phyloP scores from a whole-genome alignment of 2,113 vertebrate species.

The Arizona elegans region DNA sequence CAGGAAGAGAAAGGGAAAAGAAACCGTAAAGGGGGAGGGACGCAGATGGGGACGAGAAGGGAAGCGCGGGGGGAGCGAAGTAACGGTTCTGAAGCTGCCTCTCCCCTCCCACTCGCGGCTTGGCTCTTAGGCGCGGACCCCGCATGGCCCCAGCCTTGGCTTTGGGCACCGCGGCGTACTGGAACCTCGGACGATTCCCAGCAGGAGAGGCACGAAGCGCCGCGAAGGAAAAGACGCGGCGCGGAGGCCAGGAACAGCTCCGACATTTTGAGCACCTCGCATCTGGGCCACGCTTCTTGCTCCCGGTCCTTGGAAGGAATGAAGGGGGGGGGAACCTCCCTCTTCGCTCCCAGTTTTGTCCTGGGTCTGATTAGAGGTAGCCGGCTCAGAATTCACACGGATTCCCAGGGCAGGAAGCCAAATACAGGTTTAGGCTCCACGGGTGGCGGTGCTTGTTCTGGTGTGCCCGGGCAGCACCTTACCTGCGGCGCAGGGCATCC shows the following conservation, averaged over 20 bases:
- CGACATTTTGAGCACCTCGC: constrained; percentile 57
- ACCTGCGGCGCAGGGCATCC: not conserved
- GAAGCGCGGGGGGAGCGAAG: not conserved
- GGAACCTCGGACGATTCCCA: constrained; percentile 15
- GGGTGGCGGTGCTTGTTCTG: not conserved
- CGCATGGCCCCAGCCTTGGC: not conserved
- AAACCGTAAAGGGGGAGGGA: constrained; percentile 50
- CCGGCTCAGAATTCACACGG: not conserved
- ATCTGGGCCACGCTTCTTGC: not conserved
- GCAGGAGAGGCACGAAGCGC: not conserved
- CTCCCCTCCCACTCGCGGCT: constrained; percentile 1
- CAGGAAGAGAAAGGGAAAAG: constrained; percentile 75
- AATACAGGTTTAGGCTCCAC: not conserved
- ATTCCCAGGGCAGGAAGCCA: not conserved
- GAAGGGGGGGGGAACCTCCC: not conserved
- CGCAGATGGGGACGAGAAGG: not conserved
- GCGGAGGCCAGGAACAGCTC: constrained; percentile 29
- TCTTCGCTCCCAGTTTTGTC: not conserved
- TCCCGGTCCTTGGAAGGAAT: not conserved
- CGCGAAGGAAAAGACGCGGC: constrained; percentile 2
- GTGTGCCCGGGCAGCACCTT: not conserved
- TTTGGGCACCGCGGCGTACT: not conserved
- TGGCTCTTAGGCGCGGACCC: not conserved
- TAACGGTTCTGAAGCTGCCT: constrained; percentile 68
- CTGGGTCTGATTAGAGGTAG: not conserved